These are phyloP conservation scores for Oscheius sp. DNA, from an alignment of 1,140 invertebrate species.

Conservation along the genomic window DNA sequence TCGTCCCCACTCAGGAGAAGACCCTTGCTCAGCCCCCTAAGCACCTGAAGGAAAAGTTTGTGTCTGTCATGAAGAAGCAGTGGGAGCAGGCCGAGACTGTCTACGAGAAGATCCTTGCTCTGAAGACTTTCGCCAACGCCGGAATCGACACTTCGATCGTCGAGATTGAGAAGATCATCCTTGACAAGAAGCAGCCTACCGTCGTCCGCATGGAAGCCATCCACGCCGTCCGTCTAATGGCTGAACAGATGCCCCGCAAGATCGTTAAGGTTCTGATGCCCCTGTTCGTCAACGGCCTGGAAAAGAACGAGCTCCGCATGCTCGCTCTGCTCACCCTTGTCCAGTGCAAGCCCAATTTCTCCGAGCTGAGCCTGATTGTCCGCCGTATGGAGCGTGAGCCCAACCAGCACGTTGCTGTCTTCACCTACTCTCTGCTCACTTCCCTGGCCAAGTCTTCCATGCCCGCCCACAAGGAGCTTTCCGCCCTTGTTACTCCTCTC, in stretches of 20 bases:
- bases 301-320: conserved; percentile 52
- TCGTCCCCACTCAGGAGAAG: conserved; percentile 12
- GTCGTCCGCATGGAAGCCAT: conserved; percentile 53
- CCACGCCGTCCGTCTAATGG: conserved; percentile 52
- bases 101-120: conserved; percentile 41
- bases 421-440: conserved; percentile 34
- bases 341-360: conserved; percentile 39
- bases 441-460: conserved; percentile 16
- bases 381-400: conserved; percentile 44
- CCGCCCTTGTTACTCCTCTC: conserved; percentile 16
- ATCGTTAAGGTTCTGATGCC: conserved; percentile 49
- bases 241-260: conserved; percentile 43
- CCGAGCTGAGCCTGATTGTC: conserved; percentile 42
- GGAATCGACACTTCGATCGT: conserved; percentile 49
- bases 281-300: conserved; percentile 44
- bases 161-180: conserved; percentile 42
- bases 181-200: conserved; percentile 41
- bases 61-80: conserved; percentile 25
- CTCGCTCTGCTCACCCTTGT: conserved; percentile 47
- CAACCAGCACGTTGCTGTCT: conserved; percentile 55
- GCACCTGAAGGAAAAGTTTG: conserved; percentile 11
- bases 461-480: conserved; percentile 7
- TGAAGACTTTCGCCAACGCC: conserved; percentile 53
- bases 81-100: conserved; percentile 22
- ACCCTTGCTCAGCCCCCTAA: not conserved